Base-by-base conservation (phyloP, 2,113 vertebrate species). In the Candoia aspera region DNA sequence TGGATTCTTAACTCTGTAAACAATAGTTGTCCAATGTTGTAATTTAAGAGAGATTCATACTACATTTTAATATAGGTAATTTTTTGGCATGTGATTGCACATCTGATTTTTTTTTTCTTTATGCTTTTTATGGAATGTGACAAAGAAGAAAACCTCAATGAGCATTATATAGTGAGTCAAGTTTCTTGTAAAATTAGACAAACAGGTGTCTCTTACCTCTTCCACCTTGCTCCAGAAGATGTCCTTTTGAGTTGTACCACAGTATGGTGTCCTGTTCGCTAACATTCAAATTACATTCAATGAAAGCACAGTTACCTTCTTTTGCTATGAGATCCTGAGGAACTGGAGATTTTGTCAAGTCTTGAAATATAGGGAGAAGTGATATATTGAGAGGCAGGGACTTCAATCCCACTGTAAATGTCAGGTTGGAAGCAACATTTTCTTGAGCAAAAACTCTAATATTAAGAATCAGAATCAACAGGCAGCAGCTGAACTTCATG, bases 211-310 rank as follows among this genome's bases (percentile, higher is more conserved):
- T 29, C 96, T 98, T 96, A 98, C 98, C 98, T 97, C 94, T 92
- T 55, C 62, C 95, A 26, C 96, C 90, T 87, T 96, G 95, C 6
- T 95, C 95, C 90, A 98, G 97, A 21, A 97, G 91, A 62, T 90
- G 95, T 90, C 98, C 98, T 96, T 98, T 98, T 23, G 98, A 98
- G 95, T 98, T 98, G 95, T 97, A 99, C 99, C 99, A 99, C 93
- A 92, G 94, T n/a, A 99, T 91, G 53, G 96, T 96, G 92, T 97
- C 96, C 58, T 97, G 91, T 6, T 93, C 94, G 94, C 64, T 93
- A 90, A 93, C 94, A 1, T 98, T 98, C 92, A 98, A 97, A 91
- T 98, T 98, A 95, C 99, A 99, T 94, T 97, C 95, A 13, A 99
- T 97, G 49, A 98, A 95, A n/a, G 95, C n/a, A 90, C 96, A 98